phyloP scores from a whole-genome alignment of 2,888 invertebrate genomes.

The Entomobrya multifasciata region DNA sequence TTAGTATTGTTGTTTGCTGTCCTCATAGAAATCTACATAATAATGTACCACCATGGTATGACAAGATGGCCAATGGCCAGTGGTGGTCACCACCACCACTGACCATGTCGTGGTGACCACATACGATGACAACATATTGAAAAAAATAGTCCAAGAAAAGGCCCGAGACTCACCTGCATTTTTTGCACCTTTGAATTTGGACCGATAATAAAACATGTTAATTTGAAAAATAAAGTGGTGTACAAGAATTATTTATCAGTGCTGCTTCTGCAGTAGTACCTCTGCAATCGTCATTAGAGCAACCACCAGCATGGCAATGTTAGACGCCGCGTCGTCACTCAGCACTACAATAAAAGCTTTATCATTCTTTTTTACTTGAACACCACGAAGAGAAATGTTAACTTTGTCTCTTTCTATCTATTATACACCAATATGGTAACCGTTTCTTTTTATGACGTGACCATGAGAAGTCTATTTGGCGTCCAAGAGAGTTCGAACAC shows the following conservation, averaged over 20 bases:
- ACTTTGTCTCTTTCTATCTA: neutral
- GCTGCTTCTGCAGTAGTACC: no score
- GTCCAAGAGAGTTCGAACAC: conserved; percentile 36
- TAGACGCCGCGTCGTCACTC: neutral
- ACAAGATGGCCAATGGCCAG: no score
- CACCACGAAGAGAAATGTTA: neutral
- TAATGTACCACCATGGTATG: neutral
- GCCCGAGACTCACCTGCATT: no score
- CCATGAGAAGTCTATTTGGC: conserved; percentile 58
- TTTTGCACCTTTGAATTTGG: no score
- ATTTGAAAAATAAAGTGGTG: neutral
- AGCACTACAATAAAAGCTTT: neutral
- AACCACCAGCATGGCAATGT: neutral
- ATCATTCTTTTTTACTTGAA: neutral
- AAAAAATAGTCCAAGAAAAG: no score
- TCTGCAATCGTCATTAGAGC: no score
- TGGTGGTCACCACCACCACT: no score
- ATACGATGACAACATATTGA: no score
- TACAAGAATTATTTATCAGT: neutral
- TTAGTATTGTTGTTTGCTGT: neutral
- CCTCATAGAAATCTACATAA: neutral
- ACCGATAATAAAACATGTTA: neutral
- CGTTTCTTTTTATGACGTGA: conserved; percentile 4
- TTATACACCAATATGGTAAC: conserved; percentile 54
- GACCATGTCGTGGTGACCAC: neutral